Conservation (phyloP, 2,888 invertebrate genomes). For the Thalpophila matura region DNA sequence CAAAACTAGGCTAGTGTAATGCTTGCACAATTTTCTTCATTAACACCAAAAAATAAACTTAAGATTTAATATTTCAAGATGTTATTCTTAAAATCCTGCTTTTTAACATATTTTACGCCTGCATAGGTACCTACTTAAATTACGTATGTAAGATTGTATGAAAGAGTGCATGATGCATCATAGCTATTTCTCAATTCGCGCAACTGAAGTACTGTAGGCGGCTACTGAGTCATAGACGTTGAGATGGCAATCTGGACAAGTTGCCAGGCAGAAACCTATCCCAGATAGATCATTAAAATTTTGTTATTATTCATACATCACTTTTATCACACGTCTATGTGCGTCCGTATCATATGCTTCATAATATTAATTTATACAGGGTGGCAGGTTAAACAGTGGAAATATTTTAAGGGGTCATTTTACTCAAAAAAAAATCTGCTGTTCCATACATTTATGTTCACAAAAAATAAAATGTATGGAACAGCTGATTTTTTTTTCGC, state of each 20-base stretch:
- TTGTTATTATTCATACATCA: too few species aligned
- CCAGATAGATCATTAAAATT: background rate
- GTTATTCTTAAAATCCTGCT: background rate
- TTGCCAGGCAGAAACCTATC: slow-evolving; percentile 7
- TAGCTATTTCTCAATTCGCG: slow-evolving; percentile 9
- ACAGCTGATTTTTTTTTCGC: too few species aligned
- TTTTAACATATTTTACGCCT: slow-evolving; percentile 28
- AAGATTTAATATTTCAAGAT: slow-evolving; percentile 27
- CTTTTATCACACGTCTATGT: too few species aligned
- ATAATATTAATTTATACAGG: too few species aligned
- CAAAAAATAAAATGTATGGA: too few species aligned
- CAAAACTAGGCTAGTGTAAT: too few species aligned
- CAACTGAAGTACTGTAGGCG: slow-evolving; percentile 33
- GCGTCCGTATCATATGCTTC: too few species aligned
- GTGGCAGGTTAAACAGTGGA: too few species aligned
- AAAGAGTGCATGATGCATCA: slow-evolving; percentile 35
- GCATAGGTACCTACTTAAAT: background rate
- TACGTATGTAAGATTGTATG: slow-evolving; percentile 5
- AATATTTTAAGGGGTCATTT: too few species aligned
- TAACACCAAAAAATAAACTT: background rate
- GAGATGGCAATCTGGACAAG: slow-evolving; percentile 7
- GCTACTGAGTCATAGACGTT: slow-evolving; percentile 35
- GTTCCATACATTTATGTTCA: too few species aligned
- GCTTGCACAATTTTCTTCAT: too few species aligned
- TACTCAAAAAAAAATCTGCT: too few species aligned